A percentile compares a stretch with the other conserved stretches of the same genome.
phyloP scores from a whole-genome alignment of 2,888 invertebrate genomes.

The Melipona beecheii region DNA sequence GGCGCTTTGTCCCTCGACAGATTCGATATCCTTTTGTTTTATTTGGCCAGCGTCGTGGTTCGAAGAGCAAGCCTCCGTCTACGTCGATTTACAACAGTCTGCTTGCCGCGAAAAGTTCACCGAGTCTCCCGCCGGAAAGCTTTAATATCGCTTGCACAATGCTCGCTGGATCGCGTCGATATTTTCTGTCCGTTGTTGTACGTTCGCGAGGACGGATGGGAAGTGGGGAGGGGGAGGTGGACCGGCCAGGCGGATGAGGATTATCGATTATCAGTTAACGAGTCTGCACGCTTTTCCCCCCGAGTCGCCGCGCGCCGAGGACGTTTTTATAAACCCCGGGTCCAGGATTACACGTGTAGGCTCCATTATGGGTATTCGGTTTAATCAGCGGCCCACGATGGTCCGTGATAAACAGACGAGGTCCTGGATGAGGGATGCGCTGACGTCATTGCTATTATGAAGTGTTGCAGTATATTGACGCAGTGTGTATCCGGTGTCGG shows the following conservation, averaged over 20 bases:
- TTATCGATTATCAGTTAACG: slow-evolving; percentile 67
- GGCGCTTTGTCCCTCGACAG: slow-evolving; percentile 16
- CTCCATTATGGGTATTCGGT: slow-evolving; percentile 36
- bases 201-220: not conserved
- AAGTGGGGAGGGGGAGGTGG: not conserved
- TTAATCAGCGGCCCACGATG: not conserved
- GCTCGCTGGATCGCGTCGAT: slow-evolving; percentile 56
- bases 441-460: not conserved
- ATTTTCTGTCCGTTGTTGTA: slow-evolving; percentile 52
- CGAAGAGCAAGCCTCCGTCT: not conserved
- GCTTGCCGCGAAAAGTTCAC: slow-evolving; percentile 36
- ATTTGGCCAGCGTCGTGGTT: slow-evolving; percentile 7
- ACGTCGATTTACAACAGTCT: slow-evolving; percentile 35
- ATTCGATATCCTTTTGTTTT: slow-evolving; percentile 25
- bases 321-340: slow-evolving; percentile 7
- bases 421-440: not conserved
- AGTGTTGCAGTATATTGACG: not conserved
- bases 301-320: not conserved
- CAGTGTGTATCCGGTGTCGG: no score
- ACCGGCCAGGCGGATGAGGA: slow-evolving; percentile 24
- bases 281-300: slow-evolving; percentile 45
- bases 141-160: slow-evolving; percentile 51
- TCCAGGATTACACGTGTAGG: slow-evolving; percentile 32
- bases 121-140: slow-evolving; percentile 25
- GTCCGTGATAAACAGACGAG: not conserved